Base-by-base conservation (phyloP, 2,113 vertebrate species). In the Pavo muticus region DNA sequence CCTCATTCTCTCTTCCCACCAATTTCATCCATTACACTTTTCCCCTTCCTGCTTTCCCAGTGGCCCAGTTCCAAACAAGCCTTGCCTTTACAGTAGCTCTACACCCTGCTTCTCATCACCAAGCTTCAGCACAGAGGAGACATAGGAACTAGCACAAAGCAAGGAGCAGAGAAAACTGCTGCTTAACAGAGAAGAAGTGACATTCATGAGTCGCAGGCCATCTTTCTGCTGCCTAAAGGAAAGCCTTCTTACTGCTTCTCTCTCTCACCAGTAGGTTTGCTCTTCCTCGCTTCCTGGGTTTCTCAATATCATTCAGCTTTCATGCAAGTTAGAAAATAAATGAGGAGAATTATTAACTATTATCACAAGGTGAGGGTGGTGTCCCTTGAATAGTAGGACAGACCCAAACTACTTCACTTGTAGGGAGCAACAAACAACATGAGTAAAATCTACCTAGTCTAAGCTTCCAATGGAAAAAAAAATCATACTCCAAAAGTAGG, bases 1-100 rank as follows among this genome's bases (percentile, higher is more conserved):
- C 87, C 61, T 94, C 93, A 95, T 94, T 93, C 92, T 59, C 80
- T 86, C 94, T 91, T 88, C 89, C 75, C 92, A 84, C 45, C 71
- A 47, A 21, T 82, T 82, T 90, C 77, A 95, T 72, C 84, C 90
- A 91, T 29, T 64, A 72, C 21, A 71, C 77, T 93, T 91, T 94
- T 91, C 90, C 68, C 94, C 91, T 96, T 93, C 91, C 94, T 77
- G 32, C 67, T 93, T 92, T 87, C 72, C 71, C 84, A 0, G 0
- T 50, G 59, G 84, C 83, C 88, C 0, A 0, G 17, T 75, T 94
- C 88, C 90, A 93, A 86, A 65, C 42, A 65, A 15, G 35, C 75
- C 52, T 87, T 0, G 0, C 20, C 47, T 64, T 75, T 78, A 32
- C 6, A 9, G 19, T 29, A 0, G 20, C 52, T 64, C 71, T 81